phyloP scores from a whole-genome alignment of 2,113 vertebrate genomes.

The Saguinus midas region DNA sequence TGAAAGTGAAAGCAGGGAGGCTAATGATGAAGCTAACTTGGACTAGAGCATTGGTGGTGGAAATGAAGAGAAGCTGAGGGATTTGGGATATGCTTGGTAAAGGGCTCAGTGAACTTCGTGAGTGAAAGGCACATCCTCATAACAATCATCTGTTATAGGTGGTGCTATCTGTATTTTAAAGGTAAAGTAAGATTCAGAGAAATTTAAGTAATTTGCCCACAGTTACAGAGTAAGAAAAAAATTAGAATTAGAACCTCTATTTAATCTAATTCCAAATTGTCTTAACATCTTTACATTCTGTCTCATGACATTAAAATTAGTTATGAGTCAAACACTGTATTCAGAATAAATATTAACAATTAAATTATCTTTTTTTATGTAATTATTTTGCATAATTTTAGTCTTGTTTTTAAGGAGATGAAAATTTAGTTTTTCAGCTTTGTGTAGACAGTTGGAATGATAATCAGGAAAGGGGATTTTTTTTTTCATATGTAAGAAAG shows the following conservation, averaged over 20 bases:
- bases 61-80: neutral
- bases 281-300: neutral
- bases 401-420: constrained; percentile 21
- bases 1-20: neutral
- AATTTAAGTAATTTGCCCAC: neutral
- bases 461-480: neutral
- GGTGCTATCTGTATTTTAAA: neutral
- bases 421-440: neutral
- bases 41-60: neutral
- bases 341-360: constrained; percentile 2
- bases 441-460: neutral
- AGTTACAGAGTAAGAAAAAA: neutral
- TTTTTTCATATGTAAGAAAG: neutral
- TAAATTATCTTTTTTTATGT: neutral
- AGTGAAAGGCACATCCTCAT: neutral
- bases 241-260: neutral
- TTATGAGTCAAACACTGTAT: neutral
- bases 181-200: neutral
- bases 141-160: neutral
- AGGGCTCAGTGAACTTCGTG: neutral
- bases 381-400: constrained; percentile 8
- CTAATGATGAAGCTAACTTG: neutral
- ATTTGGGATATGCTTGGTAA: neutral
- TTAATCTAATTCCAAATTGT: neutral
- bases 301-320: neutral